Evolutionary conservation across 2,113 vertebrate genomes (phyloP), one percentile per base, ranked within the genome.

Genomic region (Capra hircus): DNA sequence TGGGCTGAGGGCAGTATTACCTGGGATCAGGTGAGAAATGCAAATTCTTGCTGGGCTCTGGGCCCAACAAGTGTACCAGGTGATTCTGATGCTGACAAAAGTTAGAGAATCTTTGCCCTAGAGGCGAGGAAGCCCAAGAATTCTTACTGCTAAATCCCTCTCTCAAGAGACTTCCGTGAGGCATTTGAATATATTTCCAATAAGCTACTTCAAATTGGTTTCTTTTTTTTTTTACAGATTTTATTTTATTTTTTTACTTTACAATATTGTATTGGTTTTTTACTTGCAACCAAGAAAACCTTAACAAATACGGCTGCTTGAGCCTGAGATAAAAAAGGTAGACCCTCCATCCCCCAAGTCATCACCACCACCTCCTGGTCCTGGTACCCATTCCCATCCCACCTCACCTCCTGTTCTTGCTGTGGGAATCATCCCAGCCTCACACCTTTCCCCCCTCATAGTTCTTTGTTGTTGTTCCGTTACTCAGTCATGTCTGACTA

Each of bases 151-250:
- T 62, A n/a, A 60, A 28, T 86, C 48, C 16, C 30, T 91, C 71
- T 53, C 83, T 94, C 88, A 36, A 23, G 57, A 87, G 48, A 50
- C 33, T 92, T 97, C 96, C 55, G 0, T 67, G 52, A 95, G 64
- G 89, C 48, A 91, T 23, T 30, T 19, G 33, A 92, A 90, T 78
- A 82, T 90, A 85, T 95, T 95, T 95, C 86, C 48, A 92, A 83
- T 95, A 96, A 90, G 43, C 85, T 78, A 52, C n/a, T 84, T 92
- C 43, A 88, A 90, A 88, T 93, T 74, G 64, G 53, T 90, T 97
- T 82, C 88, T 62, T 62, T 59, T 57, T 57, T 57, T 21, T 19
- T 53, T 55, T 8, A 4, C 57, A 59, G 57, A 59, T 27, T 59
- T 59, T 59, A 25, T 25, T 57, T 57, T 23, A 57, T 59, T 27